Conservation (phyloP, 53 echinoderm and acorn worm genomes). For the Pentamera pediparva region DNA sequence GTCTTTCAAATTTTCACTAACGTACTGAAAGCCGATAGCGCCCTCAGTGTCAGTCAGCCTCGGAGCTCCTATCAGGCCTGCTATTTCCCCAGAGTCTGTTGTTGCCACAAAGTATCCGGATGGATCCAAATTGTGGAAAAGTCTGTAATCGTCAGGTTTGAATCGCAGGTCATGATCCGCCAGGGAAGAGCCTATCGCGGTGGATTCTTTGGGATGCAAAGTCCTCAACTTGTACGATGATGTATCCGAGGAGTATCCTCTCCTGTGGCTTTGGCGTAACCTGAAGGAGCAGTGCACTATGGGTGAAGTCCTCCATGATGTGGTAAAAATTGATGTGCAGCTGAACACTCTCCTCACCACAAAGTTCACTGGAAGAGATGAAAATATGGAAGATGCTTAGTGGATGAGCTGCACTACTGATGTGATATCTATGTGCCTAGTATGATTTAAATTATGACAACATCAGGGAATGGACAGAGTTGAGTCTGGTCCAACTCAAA, state of each 20-base stretch:
- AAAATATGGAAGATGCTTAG: too few relatives aligned
- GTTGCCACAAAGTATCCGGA: constrained; percentile 58
- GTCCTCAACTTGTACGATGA: constrained; percentile 10
- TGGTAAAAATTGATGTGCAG: neutral
- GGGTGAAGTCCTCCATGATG: neutral
- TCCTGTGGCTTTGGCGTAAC: neutral
- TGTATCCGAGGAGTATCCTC: neutral
- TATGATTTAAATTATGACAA: too few relatives aligned
- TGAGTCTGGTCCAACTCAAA: too few relatives aligned
- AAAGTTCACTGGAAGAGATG: too few relatives aligned
- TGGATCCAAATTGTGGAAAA: constrained; percentile 54
- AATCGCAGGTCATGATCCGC: constrained; percentile 50
- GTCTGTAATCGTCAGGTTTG: constrained; percentile 42
- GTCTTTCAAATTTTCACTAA: constrained; percentile 42
- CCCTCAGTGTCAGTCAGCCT: constrained; percentile 43
- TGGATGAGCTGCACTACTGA: too few relatives aligned
- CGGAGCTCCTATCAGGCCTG: constrained; percentile 56
- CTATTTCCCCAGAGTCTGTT: constrained; percentile 49
- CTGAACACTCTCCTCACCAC: too few relatives aligned
- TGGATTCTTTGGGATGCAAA: constrained; percentile 52
- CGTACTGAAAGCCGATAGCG: constrained; percentile 69
- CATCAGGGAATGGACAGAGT: too few relatives aligned
- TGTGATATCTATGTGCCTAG: too few relatives aligned
- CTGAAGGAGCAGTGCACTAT: neutral
- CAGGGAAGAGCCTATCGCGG: constrained; percentile 46